Evolutionary conservation across 2,888 invertebrate genomes (phyloP), one percentile per base, ranked within the genome.

Genomic region (Amaurobius ferox): DNA sequence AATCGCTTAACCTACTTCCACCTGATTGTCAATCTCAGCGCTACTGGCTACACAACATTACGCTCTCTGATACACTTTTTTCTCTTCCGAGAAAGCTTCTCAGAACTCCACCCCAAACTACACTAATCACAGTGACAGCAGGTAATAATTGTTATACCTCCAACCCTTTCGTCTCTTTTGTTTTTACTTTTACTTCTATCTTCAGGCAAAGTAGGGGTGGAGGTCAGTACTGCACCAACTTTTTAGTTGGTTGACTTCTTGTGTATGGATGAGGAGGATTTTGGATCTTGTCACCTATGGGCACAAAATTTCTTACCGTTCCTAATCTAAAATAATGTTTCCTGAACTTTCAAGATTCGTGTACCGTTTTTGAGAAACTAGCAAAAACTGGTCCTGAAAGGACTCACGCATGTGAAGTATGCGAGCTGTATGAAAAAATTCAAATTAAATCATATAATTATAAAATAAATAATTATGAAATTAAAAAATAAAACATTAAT

Each of bases 51-150:
- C 28, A 66, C 66, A n/a, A 30, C 35, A 67, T 35, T 67, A 67
- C 13, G 35, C 11, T 30, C 32, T 26, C 23, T 61, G 13, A 16
- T 64, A 13, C n/a, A n/a, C n/a, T n/a, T 67, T 32, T 35, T 23
- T 39, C 29, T 62, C 16, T 35, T 35, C 29, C 28, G 23, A 13
- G 48, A 76, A 44, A 44, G n/a, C 67, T 78, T 78, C 78, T 62
- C 3, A 13, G 70, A 40, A 44, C 80, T 73, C 80, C 80, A 80
- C 80, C 80, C 79, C 16, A 23, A 67, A 73, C 32, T 61, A 66
- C 73, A 73, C 80, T 80, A 80, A 80, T 80, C 80, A 80, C 28
- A 44, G 35, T 80, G 80, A 80, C 80, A 80, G 80, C 28, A n/a
- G 9, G 13, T n/a, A 39, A 55, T 80, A 73, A 73, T 80, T 80